Conservation (phyloP, 2,113 vertebrate genomes). For the Saguinus imperator region DNA sequence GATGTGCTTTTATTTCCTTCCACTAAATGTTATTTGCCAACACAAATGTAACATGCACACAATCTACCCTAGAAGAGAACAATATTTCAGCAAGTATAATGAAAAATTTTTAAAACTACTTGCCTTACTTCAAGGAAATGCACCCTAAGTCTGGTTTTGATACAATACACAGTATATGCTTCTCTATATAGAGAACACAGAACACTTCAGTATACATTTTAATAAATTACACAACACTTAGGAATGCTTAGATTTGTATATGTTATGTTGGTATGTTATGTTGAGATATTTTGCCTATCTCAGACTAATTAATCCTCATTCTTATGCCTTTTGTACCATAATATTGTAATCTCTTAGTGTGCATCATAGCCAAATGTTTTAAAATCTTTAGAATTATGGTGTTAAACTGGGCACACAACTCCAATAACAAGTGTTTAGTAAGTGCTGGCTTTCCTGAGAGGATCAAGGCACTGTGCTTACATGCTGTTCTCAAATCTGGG, state of each 20-base stretch:
- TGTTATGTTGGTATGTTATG: background rate
- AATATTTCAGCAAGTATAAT: background rate
- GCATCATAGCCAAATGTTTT: background rate
- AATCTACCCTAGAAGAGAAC: background rate
- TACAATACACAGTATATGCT: background rate
- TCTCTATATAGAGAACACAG: background rate
- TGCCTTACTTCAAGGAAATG: background rate
- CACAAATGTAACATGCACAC: background rate
- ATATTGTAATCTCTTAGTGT: conserved; percentile 9
- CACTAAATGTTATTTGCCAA: background rate
- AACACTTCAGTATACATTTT: background rate
- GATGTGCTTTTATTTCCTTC: background rate
- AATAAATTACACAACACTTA: background rate
- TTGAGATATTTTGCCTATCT: background rate
- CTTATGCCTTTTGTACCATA: background rate
- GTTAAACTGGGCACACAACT: background rate
- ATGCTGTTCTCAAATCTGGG: background rate
- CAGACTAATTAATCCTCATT: background rate
- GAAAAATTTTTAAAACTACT: background rate
- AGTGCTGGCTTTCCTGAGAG: background rate
- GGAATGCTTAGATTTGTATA: background rate
- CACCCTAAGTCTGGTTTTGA: background rate
- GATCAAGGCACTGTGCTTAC: background rate
- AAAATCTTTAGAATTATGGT: background rate
- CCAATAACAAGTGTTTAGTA: background rate